Base-by-base conservation (phyloP, 2,113 vertebrate species). In the Lepus americanus region DNA sequence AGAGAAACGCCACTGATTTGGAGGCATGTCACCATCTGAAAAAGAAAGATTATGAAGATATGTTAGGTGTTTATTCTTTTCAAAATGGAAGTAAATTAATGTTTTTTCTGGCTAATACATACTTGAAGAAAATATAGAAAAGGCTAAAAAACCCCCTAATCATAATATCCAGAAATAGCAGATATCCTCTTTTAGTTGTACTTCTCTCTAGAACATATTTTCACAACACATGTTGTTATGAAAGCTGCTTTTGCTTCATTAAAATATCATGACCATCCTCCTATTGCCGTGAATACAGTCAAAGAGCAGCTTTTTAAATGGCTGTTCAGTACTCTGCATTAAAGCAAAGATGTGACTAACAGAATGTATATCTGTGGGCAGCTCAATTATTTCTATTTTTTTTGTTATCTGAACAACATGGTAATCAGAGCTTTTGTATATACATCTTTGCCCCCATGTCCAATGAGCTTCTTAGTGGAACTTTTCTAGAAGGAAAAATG, bases 1-100 rank as follows among this genome's bases (percentile, higher is more conserved):
- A 67, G 98, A 97, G 83, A 97, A 98, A 96, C 63, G 95, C 98
- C 98, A 98, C 36, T 98, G 98, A 27, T 97, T 98, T 13, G 98
- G 94, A 93, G 96, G 79, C 94, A 93, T 67, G 85, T 87, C 95
- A 39, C 77, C 95, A 72, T 98, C 98, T 98, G 83, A 67, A 80
- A 97, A 82, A 59, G n/a, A 81, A 95, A 98, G 13, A 95, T 89
- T 77, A 31, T 91, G 33, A 86, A 82, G 92, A 74, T 16, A 36
- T 5, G 9, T 97, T 94, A 96, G 44, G 9, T 55, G 27, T 33
- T 51, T 81, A 70, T n/a, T 39, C 27, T 84, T 76, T 76, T 31
- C 17, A 66, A 93, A 90, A 61, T 78, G 33, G 63, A 86, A 79
- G 67, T 64, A 92, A 66, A 33, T 92, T 72, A 72, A 22, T 89